These are phyloP conservation scores for Xanthorhoe designata DNA, from an alignment of 2,888 invertebrate species.

Conservation along the genomic window DNA sequence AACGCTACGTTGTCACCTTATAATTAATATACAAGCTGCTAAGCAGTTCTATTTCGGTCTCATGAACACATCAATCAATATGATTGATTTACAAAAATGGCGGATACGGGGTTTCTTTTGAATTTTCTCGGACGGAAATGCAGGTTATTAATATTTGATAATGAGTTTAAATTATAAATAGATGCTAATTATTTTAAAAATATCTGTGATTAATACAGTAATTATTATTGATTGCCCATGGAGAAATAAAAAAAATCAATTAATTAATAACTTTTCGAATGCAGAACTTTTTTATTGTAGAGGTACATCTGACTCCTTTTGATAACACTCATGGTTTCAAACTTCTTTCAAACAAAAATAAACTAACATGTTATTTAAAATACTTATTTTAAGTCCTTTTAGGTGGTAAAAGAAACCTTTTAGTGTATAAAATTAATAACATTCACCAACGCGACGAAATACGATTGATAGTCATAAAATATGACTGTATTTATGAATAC, in stretches of 20 bases:
- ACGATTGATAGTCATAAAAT: slow-evolving; percentile 12
- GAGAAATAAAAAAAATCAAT: too few relatives aligned
- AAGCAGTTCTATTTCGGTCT: slow-evolving; percentile 19
- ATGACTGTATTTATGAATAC: slow-evolving; percentile 20
- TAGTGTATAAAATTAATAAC: background rate
- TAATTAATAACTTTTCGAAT: too few relatives aligned
- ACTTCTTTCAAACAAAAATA: too few relatives aligned
- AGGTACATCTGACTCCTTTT: too few relatives aligned
- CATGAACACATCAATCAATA: slow-evolving; percentile 42
- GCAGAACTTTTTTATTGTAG: too few relatives aligned
- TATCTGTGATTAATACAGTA: too few relatives aligned
- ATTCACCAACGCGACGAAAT: background rate
- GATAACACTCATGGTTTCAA: too few relatives aligned
- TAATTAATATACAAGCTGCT: slow-evolving; percentile 24
- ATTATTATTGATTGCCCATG: too few relatives aligned
- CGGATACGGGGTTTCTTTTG: slow-evolving; percentile 18
- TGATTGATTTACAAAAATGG: slow-evolving; percentile 39
- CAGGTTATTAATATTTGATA: slow-evolving; percentile 1
- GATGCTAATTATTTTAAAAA: too few relatives aligned
- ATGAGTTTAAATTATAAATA: background rate
- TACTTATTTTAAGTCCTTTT: too few relatives aligned
- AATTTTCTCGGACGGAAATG: slow-evolving; percentile 10
- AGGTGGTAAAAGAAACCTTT: too few relatives aligned
- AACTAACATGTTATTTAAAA: too few relatives aligned
- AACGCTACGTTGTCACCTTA: background rate